Conservation (phyloP, 2,888 invertebrate genomes). For the Epirrita christyi region DNA sequence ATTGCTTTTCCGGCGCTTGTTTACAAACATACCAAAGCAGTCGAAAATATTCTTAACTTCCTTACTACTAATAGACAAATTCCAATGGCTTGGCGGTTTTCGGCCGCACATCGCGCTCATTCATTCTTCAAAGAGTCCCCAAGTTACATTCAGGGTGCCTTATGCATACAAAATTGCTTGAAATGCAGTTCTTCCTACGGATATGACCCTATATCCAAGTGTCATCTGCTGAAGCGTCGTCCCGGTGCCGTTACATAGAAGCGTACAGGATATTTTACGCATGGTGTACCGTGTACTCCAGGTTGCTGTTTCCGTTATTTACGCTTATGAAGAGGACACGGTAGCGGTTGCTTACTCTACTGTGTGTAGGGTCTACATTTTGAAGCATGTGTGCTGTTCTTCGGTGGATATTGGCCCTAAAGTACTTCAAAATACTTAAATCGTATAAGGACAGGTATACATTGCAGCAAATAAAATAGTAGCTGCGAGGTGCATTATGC, state of each 20-base stretch:
- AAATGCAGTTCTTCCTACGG: constrained; percentile 39
- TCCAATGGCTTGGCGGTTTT: constrained; percentile 1
- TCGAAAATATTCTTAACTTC: constrained; percentile 26
- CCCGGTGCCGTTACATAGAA: too few species aligned
- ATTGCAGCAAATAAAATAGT: constrained; percentile 7
- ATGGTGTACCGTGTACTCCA: too few species aligned
- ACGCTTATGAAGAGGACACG: neutral
- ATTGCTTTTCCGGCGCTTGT: constrained; percentile 46
- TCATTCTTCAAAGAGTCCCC: constrained; percentile 6
- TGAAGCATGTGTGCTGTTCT: neutral
- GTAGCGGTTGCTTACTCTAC: too few species aligned
- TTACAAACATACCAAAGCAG: constrained; percentile 34
- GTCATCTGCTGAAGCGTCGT: neutral
- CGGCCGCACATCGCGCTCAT: neutral
- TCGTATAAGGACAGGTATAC: constrained; percentile 1
- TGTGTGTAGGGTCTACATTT: too few species aligned
- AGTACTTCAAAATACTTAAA: neutral
- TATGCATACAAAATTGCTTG: constrained; percentile 40
- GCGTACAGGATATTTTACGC: too few species aligned
- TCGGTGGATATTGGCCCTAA: neutral
- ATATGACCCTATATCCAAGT: neutral
- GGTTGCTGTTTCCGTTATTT: neutral
- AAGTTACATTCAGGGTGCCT: constrained; percentile 39
- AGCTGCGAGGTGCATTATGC: constrained; percentile 26
- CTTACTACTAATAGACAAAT: constrained; percentile 22